These are phyloP conservation scores for Ophion ellenae DNA, from an alignment of 2,888 invertebrate genomes.

Conservation along the genomic window DNA sequence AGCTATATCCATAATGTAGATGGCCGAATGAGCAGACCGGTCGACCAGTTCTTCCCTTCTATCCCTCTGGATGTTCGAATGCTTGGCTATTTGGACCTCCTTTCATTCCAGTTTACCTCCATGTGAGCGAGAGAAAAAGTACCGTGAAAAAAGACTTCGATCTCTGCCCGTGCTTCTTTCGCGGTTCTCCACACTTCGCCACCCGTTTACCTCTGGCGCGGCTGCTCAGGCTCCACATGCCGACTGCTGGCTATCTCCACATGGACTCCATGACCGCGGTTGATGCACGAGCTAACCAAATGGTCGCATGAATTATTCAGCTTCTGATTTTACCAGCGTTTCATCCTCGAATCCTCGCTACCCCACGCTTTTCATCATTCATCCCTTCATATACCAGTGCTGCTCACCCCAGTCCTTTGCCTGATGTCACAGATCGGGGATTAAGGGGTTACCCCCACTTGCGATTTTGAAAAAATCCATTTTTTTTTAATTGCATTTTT, in stretches of 20 bases:
- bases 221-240: constrained; percentile 26
- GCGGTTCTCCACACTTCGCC: constrained; percentile 19
- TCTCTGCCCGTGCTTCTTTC: background rate
- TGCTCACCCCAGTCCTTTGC: background rate
- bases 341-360: background rate
- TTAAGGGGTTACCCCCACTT: too few species aligned
- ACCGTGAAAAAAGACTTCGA: constrained; percentile 18
- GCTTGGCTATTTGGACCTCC: background rate
- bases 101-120: background rate
- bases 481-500: too few species aligned
- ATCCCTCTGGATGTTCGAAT: constrained; percentile 5
- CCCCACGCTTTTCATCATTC: background rate
- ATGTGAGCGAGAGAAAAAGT: constrained; percentile 1
- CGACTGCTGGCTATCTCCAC: constrained; percentile 18
- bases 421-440: background rate
- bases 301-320: constrained; percentile 73
- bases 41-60: constrained; percentile 21
- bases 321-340: constrained; percentile 56
- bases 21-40: constrained; percentile 36
- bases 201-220: constrained; percentile 11
- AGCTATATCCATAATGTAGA: constrained; percentile 58
- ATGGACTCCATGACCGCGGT: constrained; percentile 40
- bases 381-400: background rate
- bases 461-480: too few species aligned
- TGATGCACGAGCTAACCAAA: constrained; percentile 65